Base-by-base conservation (phyloP, 2,888 invertebrate species). In the Watsonalla cultraria region DNA sequence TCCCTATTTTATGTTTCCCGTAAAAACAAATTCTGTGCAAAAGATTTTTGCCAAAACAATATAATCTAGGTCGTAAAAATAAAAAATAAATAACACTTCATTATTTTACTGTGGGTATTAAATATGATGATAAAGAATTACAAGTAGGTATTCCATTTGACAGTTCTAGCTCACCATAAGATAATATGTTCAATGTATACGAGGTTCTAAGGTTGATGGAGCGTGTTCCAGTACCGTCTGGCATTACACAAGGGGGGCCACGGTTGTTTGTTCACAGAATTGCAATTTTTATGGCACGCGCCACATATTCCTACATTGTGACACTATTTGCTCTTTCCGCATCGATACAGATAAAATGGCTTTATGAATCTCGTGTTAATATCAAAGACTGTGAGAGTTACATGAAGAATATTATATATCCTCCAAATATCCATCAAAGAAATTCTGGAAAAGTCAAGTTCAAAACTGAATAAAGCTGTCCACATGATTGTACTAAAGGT, bases 281-380 rank as follows among this genome's bases (percentile, higher is more conserved):
- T 81, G 82, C 74, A 70, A 78, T 80, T 83, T 84, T 82, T 83
- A 79, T 77, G 68, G 66, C 76, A 68, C 76, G 60, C 66, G 60
- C 63, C 66, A 68, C 67, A 72, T 73, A 73, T 68, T 65, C 66
- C 70, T 66, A 65, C 66, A 76, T 80, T 74, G 79, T 13, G 14
- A 14, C 37, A 37, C 64, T 62, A 56, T 66, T 61, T 66, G 64
- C 58, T 61, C 57, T 61, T 5, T 42, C 42, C 11, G 37, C 37
- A 37, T 37, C 37, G 37, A 37, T 37, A 42, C 9, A 42, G 0
- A 42, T 11, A 5, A 42, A 42, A 42, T 42, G 5, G 2, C 11
- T 5, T 4, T 11, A 11, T 35, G 6, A 24, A 37, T 8, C 5
- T 7, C 37, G 37, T 37, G 37, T 37, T 37, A 37, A 37, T 37